Conservation (phyloP, 2,797 vertebrate genomes). For the Hapalemur alaotrensis region DNA sequence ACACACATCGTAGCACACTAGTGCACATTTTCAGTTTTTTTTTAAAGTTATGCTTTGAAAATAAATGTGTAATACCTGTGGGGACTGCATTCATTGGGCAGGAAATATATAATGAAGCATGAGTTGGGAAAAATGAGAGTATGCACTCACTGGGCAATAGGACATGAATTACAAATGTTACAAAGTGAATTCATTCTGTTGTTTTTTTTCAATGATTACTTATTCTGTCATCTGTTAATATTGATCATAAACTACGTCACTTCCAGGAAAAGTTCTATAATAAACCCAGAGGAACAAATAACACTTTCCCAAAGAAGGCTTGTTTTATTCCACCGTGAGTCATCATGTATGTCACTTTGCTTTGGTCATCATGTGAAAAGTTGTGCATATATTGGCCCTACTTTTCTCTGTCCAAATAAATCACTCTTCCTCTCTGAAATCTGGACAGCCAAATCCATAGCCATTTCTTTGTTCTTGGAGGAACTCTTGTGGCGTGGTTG, state of each 20-base stretch:
- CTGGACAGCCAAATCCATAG: not conserved
- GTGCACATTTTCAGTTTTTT: not conserved
- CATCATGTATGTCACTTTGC: not conserved
- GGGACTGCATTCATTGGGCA: not conserved
- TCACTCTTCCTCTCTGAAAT: not conserved
- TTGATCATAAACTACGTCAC: conserved; percentile 49
- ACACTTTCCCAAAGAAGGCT: conserved; percentile 10
- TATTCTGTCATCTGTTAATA: conserved; percentile 51
- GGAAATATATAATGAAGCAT: not conserved
- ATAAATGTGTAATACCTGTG: not conserved
- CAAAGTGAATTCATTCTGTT: conserved; percentile 14
- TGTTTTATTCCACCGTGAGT: not conserved
- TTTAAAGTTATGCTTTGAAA: not conserved
- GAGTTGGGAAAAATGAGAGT: not conserved
- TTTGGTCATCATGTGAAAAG: not conserved
- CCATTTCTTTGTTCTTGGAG: not conserved
- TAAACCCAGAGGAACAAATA: conserved; percentile 57
- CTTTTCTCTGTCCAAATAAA: not conserved
- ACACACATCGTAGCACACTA: not conserved
- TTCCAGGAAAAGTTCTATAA: conserved; percentile 45
- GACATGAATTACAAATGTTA: not conserved
- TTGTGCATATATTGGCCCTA: not conserved
- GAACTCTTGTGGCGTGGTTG: not conserved
- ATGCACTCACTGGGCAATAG: not conserved
- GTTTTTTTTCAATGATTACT: conserved; percentile 44